These are phyloP conservation scores for Andricus curvator DNA, from an alignment of 2,888 invertebrate species.

Conservation along the genomic window DNA sequence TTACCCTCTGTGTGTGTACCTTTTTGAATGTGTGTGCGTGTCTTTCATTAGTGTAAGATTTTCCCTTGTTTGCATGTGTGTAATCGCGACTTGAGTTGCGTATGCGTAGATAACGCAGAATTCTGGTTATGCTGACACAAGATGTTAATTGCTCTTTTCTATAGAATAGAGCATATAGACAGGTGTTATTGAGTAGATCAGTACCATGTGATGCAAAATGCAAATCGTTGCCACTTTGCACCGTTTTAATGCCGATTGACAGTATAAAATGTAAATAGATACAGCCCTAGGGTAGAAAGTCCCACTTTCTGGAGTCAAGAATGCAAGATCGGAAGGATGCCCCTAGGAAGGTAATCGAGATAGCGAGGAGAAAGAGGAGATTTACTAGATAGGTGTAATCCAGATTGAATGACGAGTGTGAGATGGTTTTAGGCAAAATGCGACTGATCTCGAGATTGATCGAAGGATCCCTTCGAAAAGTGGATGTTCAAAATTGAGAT, in stretches of 20 bases:
- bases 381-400: too few relatives aligned
- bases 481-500: too few relatives aligned
- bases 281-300: neutral
- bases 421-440: too few relatives aligned
- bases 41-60: neutral
- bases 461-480: too few relatives aligned
- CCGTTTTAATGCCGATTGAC: neutral
- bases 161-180: neutral
- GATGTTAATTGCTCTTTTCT: neutral
- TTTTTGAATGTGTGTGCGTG: neutral
- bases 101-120: neutral
- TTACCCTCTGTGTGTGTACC: neutral
- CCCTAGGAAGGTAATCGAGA: neutral
- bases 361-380: too few relatives aligned
- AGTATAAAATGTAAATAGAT: neutral
- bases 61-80: neutral
- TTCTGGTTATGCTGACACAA: neutral
- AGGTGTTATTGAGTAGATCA: neutral
- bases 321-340: neutral
- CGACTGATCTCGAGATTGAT: too few relatives aligned
- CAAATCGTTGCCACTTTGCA: neutral
- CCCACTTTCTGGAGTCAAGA: neutral
- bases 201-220: neutral
- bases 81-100: conserved; percentile 9
- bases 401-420: too few relatives aligned